Evolutionary conservation across 2,888 invertebrate species (phyloP).

Genomic region (Poecilus cupreus): DNA sequence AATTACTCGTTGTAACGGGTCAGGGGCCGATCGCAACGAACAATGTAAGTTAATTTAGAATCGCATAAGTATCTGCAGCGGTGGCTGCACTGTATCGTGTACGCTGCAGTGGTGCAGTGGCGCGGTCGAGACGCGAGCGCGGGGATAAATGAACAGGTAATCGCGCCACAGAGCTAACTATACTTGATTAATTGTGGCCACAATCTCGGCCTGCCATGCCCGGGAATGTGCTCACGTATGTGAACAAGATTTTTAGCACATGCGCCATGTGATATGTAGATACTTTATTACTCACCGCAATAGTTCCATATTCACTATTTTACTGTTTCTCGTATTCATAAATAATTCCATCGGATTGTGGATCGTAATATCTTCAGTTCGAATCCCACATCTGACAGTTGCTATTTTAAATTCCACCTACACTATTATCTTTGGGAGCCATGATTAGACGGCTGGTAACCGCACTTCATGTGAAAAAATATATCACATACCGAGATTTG

Average conservation of each 20-base stretch:
- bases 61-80: slow-evolving; percentile 49
- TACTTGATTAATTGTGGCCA: slow-evolving; percentile 52
- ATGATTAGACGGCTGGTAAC: too few species aligned
- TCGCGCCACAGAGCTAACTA: slow-evolving; percentile 52
- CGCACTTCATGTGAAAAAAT: too few species aligned
- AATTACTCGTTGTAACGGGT: slow-evolving; percentile 45
- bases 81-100: slow-evolving; percentile 1
- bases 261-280: background rate
- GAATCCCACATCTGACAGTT: too few species aligned
- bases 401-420: too few species aligned
- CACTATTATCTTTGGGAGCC: too few species aligned
- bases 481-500: too few species aligned
- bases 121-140: background rate
- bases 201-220: slow-evolving; percentile 25
- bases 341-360: too few species aligned
- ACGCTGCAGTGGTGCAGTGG: background rate
- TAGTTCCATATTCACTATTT: too few species aligned
- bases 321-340: too few species aligned
- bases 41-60: slow-evolving; percentile 56
- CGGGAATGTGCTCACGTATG: slow-evolving; percentile 5
- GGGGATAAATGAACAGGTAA: slow-evolving; percentile 54
- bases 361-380: too few species aligned
- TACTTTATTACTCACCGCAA: too few species aligned
- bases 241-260: background rate
- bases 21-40: slow-evolving; percentile 40